Evolutionary conservation across 23 tunicate species (phyloP), one percentile per base, ranked within the genome.

Genomic region (Diplosoma virens): DNA sequence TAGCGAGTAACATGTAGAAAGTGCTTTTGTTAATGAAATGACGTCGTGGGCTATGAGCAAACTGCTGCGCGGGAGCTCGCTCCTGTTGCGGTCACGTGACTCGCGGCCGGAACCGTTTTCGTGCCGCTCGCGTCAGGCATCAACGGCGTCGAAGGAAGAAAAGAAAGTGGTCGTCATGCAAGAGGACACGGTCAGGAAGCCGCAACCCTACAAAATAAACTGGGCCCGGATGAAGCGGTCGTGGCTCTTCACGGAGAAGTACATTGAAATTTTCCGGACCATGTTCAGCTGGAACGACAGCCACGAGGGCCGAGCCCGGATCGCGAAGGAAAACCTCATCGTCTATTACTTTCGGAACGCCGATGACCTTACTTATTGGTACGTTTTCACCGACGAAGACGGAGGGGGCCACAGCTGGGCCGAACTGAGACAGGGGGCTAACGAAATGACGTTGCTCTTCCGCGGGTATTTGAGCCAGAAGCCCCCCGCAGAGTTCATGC

Each of bases 361-460:
- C 30, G 85, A 55, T 7, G 98, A 93, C 45, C 59, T 95, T 16
- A 66, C 54, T 1, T 47, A 92, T 78, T 95, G 99, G 99, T 80
- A 81, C 32, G 50, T 88, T 35, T 76, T 81, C 66, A 95, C 99
- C 29, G 99, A 95, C 47, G 96, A 95, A 78, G 90, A 84, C 32
- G 29, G 76, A 7, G 84, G 81, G 7, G 99, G 97, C 32, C 67
- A 70, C 54, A 92, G 97, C 36, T 92, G 92, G 92, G 93, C 97
- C 6, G 97, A 92, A 47, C 71, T 92, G 24, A 31, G 35, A 3
- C 97, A 78, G 20, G 79, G 92, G 17, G 36, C 59, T 6, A 92
- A 92, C 69, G 97, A 80, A 70, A 77, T 77, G 84, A 92, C 97
- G 26, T 85, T 90, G 63, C 17, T 75, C 14, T 92, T 92, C 54